Evolutionary conservation across 23 tunicate species (phyloP).

Genomic region (Ciona savignyi): DNA sequence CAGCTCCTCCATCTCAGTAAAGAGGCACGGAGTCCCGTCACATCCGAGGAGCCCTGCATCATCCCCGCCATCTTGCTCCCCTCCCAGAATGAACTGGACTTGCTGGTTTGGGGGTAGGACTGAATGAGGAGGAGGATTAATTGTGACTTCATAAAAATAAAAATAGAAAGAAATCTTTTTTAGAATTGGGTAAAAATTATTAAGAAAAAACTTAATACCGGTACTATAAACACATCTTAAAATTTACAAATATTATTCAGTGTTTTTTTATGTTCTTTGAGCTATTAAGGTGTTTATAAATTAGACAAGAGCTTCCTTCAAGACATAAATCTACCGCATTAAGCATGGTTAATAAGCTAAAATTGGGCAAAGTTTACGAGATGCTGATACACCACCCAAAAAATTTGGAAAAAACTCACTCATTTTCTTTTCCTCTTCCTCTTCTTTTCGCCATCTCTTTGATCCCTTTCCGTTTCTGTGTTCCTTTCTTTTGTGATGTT

Average conservation of each 20-base stretch:
- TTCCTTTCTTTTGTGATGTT: constrained; percentile 66
- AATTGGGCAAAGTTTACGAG: too few relatives aligned
- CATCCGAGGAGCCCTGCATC: background rate
- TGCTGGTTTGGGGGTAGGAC: constrained; percentile 82
- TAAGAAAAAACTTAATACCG: background rate
- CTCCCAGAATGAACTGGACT: constrained; percentile 82
- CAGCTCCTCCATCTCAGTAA: constrained; percentile 87
- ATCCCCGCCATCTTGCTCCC: constrained; percentile 15
- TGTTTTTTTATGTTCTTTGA: too few relatives aligned
- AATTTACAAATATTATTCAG: background rate
- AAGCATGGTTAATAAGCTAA: too few relatives aligned
- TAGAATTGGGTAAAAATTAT: background rate
- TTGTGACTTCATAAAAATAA: background rate
- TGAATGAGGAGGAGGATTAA: background rate
- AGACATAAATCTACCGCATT: too few relatives aligned
- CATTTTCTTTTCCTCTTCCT: constrained; percentile 29
- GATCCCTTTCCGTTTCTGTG: constrained; percentile 12
- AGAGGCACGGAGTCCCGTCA: constrained; percentile 53
- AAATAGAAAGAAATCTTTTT: too few relatives aligned
- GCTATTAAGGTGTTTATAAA: too few relatives aligned
- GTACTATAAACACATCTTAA: background rate
- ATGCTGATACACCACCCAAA: too few relatives aligned
- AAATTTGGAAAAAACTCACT: constrained; percentile 3
- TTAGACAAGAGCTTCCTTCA: too few relatives aligned
- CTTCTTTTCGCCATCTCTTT: constrained; percentile 3